Conservation (phyloP, 2,797 vertebrate genomes). For the Syngnathus rostellatus region DNA sequence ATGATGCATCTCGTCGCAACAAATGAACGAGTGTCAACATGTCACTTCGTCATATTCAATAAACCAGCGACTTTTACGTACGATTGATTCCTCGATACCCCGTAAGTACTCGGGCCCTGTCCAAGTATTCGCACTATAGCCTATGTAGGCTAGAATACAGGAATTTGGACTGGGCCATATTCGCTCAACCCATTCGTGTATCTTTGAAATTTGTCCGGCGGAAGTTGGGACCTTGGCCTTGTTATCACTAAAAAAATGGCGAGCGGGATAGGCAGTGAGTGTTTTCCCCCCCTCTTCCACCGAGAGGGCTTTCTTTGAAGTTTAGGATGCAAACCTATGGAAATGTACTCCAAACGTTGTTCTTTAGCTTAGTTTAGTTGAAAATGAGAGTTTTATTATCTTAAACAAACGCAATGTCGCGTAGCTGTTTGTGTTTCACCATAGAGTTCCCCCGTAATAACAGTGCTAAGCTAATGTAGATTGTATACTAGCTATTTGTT, state of each 20-base stretch:
- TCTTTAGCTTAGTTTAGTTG: background rate
- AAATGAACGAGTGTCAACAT: background rate
- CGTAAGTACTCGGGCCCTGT: no score
- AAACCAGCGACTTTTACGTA: background rate
- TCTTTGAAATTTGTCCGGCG: conserved; percentile 50
- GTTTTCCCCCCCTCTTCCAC: background rate
- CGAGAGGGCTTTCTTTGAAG: background rate
- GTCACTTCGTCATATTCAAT: background rate
- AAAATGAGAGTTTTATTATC: background rate
- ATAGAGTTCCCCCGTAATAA: conserved; percentile 51
- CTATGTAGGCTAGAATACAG: no score
- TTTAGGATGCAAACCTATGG: background rate
- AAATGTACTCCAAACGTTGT: no score
- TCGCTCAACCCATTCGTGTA: conserved; percentile 9
- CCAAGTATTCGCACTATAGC: no score
- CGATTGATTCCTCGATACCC: no score
- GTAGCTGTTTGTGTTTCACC: conserved; percentile 35
- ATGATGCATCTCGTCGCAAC: background rate
- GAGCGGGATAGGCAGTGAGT: conserved; percentile 84
- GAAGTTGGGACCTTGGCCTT: conserved; percentile 39
- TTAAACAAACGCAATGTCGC: conserved; percentile 6
- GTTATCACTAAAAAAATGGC: conserved; percentile 72
- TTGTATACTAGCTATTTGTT: background rate
- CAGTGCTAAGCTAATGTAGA: conserved; percentile 25
- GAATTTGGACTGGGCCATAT: no score